Percentiles rank a stretch among this genome's conserved stretches.
phyloP scores from a whole-genome alignment of 2,113 vertebrate species.

The Cercopithecus mona region DNA sequence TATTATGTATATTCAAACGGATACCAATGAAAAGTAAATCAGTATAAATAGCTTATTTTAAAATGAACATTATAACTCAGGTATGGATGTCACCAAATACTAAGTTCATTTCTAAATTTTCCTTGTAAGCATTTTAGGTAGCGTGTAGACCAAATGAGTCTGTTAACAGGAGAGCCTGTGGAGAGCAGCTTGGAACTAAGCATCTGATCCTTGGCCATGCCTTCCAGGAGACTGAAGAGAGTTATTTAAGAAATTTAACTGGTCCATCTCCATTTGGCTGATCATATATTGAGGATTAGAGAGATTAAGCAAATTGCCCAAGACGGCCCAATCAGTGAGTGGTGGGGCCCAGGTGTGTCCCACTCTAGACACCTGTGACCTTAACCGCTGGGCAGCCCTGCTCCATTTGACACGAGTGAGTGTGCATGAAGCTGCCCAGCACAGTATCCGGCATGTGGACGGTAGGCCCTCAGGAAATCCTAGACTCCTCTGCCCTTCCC shows the following conservation, averaged over 20 bases:
- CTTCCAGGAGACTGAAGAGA: neutral
- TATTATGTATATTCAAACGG: neutral
- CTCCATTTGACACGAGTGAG: neutral
- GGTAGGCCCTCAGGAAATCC: neutral
- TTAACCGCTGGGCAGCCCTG: neutral
- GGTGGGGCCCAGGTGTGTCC: neutral
- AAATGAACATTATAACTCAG: neutral
- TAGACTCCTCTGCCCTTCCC: neutral
- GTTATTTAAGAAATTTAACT: neutral
- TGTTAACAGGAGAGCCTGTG: neutral
- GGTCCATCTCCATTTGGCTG: neutral
- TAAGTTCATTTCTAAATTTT: neutral
- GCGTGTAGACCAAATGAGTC: neutral
- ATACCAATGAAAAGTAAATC: slow-evolving; percentile 38
- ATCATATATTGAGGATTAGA: neutral
- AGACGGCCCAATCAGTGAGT: too few relatives aligned
- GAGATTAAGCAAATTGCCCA: neutral
- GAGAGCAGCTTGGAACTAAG: neutral
- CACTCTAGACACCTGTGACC: neutral
- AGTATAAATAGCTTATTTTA: slow-evolving; percentile 1
- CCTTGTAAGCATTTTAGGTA: neutral
- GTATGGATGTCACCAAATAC: neutral
- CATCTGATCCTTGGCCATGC: neutral
- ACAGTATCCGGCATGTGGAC: rapidly evolving
- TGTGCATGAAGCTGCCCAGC: rapidly evolving